Evolutionary conservation across 2,797 vertebrate genomes (phyloP), one percentile per base, ranked within the genome.

Genomic region (Hemitrygon akajei): DNA sequence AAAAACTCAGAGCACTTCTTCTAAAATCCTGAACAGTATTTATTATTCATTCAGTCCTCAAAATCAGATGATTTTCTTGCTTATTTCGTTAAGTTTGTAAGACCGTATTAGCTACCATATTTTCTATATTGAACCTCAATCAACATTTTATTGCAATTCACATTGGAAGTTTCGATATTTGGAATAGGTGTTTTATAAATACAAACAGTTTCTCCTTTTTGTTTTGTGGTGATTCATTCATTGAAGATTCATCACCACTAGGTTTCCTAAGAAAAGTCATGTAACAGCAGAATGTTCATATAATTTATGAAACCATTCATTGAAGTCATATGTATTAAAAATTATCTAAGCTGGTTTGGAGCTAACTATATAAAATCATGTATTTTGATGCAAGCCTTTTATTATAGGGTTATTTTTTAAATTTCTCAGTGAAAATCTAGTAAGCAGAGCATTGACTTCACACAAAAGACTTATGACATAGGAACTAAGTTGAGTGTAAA

Each of bases 401-500:
- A 66, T 47, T 47, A 47, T 47, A 47, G 47, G 47, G 7, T 37
- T 22, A 91, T 91, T 66, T 91, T 91, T 47, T 2, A 47, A 91
- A 71, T 27, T 56, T 56, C 25, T 58, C 16, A 25, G 94, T 89
- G 94, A 95, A 93, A 73, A 94, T 95, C 66, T 89, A 94, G 81
- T 94, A 94, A 94, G 1, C 0, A 95, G 94, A 95, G 95, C 95
- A 95, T 94, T 93, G 95, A 63, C 95, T 96, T 95, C 94, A 91
- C 94, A 95, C 94, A 95, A 34, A 92, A 94, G 81, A 94, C 95
- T 95, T 95, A 94, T 92, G 95, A 95, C 94, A 91, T 93, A 94
- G 94, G 95, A 94, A 91, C 94, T 94, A 80, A 94, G 94, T 94
- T 94, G 94, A 95, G 95, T 94, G 95, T 95, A 95, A 95, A 95